A percentile compares a stretch with the other conserved stretches of the same genome.
Evolutionary conservation across 2,888 invertebrate species (phyloP).

Genomic region (Apotomis turbidana): DNA sequence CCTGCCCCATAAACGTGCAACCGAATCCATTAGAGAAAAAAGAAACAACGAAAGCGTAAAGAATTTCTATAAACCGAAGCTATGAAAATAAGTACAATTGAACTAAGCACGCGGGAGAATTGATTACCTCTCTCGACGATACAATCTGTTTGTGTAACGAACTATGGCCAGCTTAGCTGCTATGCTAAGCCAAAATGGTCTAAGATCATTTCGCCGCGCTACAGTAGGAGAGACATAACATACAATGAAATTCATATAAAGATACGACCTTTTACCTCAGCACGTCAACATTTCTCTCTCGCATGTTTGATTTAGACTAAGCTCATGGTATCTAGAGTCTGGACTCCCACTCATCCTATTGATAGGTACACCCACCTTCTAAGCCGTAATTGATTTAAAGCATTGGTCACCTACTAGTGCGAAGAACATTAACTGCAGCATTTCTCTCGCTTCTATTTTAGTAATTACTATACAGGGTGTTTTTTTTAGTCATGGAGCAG

Average conservation of each 20-base stretch:
- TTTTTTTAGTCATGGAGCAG: no score
- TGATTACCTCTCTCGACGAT: conserved; percentile 39
- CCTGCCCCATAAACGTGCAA: not conserved
- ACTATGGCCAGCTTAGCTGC: conserved; percentile 25
- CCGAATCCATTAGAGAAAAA: conserved; percentile 2
- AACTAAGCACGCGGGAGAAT: conserved; percentile 31
- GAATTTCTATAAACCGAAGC: conserved; percentile 21
- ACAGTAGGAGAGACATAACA: no score
- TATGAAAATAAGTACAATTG: conserved; percentile 30
- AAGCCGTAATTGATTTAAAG: conserved; percentile 36
- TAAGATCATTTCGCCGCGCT: conserved; percentile 3
- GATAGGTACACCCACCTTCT: conserved; percentile 38
- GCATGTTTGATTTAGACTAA: conserved; percentile 11
- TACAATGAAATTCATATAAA: no score
- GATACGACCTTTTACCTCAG: no score
- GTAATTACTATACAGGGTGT: not conserved
- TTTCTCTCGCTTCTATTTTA: not conserved
- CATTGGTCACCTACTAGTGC: conserved; percentile 22
- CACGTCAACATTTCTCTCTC: no score
- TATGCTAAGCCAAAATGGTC: conserved; percentile 5
- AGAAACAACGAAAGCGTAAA: conserved; percentile 3
- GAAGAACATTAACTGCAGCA: not conserved
- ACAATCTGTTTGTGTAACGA: conserved; percentile 40
- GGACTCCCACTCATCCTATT: conserved; percentile 30
- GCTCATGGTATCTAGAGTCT: conserved; percentile 19